These are phyloP conservation scores for Drosophila teissieri DNA, from an alignment of 1,140 invertebrate species.

Conservation along the genomic window DNA sequence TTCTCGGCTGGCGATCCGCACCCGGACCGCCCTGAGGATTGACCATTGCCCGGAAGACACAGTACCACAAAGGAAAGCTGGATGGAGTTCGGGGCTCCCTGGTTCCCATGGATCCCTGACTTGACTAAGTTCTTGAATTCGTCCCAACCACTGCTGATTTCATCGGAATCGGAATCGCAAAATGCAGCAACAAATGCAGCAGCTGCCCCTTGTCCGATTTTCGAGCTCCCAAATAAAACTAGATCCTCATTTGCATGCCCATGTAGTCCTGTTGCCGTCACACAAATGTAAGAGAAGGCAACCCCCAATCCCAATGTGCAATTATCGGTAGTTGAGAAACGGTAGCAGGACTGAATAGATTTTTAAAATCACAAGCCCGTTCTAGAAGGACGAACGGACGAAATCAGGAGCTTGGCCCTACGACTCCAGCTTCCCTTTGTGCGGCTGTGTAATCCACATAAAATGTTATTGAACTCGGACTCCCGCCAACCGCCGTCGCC, in stretches of 20 bases:
- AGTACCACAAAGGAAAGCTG: slow-evolving; percentile 3
- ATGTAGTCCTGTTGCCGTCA: too few relatives aligned
- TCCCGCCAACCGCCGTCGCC: slow-evolving; percentile 1
- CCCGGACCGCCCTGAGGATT: slow-evolving; percentile 30
- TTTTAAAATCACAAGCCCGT: background rate
- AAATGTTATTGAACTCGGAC: slow-evolving; percentile 9
- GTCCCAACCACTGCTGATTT: background rate
- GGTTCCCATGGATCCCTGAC: background rate
- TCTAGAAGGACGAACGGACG: background rate
- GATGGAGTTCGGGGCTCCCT: background rate
- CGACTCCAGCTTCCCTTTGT: slow-evolving; percentile 2
- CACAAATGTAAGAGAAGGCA: background rate
- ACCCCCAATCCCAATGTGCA: background rate
- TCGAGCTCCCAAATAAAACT: background rate
- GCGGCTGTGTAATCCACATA: slow-evolving; percentile 7
- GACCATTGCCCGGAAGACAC: slow-evolving; percentile 11
- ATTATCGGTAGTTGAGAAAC: background rate
- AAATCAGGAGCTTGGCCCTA: background rate
- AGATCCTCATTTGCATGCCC: too few relatives aligned
- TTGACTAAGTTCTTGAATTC: background rate
- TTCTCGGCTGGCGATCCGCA: slow-evolving; percentile 30
- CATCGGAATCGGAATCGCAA: background rate
- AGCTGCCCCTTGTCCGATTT: background rate
- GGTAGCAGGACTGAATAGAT: background rate
- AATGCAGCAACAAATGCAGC: background rate